Evolutionary conservation across 1,140 invertebrate genomes (phyloP).

Genomic region (Octopus sinensis): DNA sequence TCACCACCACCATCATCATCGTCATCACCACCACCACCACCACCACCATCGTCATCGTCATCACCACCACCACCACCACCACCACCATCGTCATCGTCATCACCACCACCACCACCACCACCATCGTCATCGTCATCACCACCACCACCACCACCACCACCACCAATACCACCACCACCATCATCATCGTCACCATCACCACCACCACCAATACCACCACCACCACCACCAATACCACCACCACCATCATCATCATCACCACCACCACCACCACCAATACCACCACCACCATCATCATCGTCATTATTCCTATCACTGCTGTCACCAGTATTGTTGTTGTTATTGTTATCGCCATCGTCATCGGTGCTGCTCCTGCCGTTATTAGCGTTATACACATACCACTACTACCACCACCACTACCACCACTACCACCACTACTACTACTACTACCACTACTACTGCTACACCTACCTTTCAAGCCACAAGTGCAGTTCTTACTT

Average conservation of each 20-base stretch:
- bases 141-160: no score
- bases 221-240: constrained; percentile 12
- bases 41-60: background rate
- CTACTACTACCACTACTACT: constrained; percentile 11
- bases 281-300: background rate
- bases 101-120: background rate
- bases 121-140: constrained; percentile 1
- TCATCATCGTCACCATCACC: background rate
- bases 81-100: background rate
- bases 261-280: background rate
- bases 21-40: background rate
- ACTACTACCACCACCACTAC: constrained; percentile 10
- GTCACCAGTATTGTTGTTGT: constrained; percentile 1
- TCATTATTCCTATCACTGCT: background rate
- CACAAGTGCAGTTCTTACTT: constrained; percentile 20
- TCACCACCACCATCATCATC: background rate
- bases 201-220: constrained; percentile 1
- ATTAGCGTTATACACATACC: constrained; percentile 10
- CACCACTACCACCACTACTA: constrained; percentile 10
- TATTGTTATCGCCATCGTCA: background rate
- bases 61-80: constrained; percentile 14
- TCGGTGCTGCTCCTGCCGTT: constrained; percentile 2
- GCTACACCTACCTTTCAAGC: constrained; percentile 21
- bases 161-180: background rate
- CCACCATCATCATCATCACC: background rate